Percentiles rank a stretch among this genome's conserved stretches.
phyloP scores from a whole-genome alignment of 2,888 invertebrate species.

The Phytoseiulus persimilis region DNA sequence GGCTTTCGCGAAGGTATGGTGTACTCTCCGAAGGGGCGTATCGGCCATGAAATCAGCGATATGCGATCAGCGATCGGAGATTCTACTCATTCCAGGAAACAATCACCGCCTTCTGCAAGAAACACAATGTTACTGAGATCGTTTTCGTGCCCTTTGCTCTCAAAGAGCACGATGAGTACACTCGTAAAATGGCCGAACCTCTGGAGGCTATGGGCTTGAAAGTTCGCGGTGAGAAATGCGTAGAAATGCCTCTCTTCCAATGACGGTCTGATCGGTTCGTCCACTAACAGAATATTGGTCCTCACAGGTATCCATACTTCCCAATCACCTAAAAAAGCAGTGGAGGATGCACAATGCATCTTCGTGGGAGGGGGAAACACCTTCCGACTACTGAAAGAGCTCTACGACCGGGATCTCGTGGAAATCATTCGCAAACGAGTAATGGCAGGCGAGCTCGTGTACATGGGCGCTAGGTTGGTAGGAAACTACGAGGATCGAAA shows the following conservation, averaged over 20 bases:
- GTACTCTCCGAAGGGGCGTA: not conserved
- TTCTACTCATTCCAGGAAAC: not conserved
- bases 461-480: slow-evolving; percentile 13
- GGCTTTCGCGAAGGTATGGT: slow-evolving; percentile 37
- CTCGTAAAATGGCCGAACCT: slow-evolving; percentile 57
- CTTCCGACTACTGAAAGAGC: slow-evolving; percentile 62
- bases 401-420: slow-evolving; percentile 63
- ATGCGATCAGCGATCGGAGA: no score
- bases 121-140: slow-evolving; percentile 57
- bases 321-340: slow-evolving; percentile 56
- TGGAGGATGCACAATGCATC: slow-evolving; percentile 61
- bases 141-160: slow-evolving; percentile 69
- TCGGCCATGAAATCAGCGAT: no score
- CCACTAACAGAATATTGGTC: not conserved
- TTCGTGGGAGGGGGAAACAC: slow-evolving; percentile 73
- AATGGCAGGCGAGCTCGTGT: slow-evolving; percentile 50
- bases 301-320: slow-evolving; percentile 60
- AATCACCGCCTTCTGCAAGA: slow-evolving; percentile 40
- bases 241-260: not conserved
- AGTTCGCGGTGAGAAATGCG: not conserved
- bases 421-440: slow-evolving; percentile 60
- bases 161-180: slow-evolving; percentile 61
- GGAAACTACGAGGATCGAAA: no score
- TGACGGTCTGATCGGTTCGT: not conserved
- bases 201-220: slow-evolving; percentile 59